A percentile compares a stretch with the other conserved stretches of the same genome.
Conservation (phyloP, 2,113 vertebrate genomes). For the Struthidea cinerea region DNA sequence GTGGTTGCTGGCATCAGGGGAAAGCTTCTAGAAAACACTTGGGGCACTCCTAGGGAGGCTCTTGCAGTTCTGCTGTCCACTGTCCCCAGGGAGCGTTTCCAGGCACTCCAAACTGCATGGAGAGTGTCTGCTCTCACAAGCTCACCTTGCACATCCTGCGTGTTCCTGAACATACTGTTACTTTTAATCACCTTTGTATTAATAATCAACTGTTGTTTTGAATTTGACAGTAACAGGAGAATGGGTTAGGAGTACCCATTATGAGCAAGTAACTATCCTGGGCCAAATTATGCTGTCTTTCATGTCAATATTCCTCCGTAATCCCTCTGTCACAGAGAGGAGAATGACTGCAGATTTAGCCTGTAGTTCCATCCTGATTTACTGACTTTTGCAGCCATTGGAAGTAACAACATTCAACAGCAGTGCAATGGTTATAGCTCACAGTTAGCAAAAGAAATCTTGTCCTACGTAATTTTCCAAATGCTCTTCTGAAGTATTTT, state of each 20-base stretch:
- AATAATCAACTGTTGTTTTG: slow-evolving; percentile 25
- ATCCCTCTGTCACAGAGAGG: background rate
- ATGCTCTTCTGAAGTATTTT: background rate
- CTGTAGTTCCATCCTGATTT: background rate
- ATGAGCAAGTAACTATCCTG: background rate
- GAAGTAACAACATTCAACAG: background rate
- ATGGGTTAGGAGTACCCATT: background rate
- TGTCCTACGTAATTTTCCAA: background rate
- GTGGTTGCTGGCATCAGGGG: background rate
- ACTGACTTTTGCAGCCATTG: background rate
- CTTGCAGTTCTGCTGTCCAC: background rate
- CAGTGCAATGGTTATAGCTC: background rate
- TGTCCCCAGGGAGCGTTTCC: background rate
- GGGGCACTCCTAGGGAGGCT: background rate
- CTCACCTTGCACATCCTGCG: background rate
- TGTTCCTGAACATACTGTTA: background rate
- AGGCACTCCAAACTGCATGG: background rate
- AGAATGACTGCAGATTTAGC: background rate
- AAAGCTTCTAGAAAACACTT: background rate
- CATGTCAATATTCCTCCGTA: background rate
- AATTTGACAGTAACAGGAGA: slow-evolving; percentile 1
- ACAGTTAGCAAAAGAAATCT: background rate
- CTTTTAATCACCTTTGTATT: background rate
- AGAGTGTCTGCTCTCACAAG: background rate
- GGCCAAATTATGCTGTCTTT: background rate